These are phyloP conservation scores for Nowickia ferox DNA, from an alignment of 2,888 invertebrate species.

Conservation along the genomic window DNA sequence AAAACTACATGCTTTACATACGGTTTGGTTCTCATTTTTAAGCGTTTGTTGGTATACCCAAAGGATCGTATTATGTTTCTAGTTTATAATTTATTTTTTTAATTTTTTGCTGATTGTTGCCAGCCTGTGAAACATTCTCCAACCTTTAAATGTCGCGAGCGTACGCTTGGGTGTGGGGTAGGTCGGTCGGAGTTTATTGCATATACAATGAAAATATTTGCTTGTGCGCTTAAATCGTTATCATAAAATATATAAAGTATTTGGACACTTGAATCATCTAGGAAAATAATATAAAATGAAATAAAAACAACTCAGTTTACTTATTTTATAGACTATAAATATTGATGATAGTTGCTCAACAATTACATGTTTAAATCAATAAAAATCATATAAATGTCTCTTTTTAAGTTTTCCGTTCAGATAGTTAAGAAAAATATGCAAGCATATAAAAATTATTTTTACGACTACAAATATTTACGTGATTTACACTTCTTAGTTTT, in stretches of 20 bases:
- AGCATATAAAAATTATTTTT: conserved; percentile 28
- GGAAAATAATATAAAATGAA: conserved; percentile 12
- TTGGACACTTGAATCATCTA: conserved; percentile 54
- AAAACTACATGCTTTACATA: conserved; percentile 21
- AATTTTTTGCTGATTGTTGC: conserved; percentile 11
- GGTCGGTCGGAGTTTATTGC: conserved; percentile 9
- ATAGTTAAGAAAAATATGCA: conserved; percentile 10
- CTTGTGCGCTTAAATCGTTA: conserved; percentile 40
- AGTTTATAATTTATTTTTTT: not conserved
- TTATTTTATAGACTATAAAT: conserved; percentile 60
- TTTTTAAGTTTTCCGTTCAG: conserved; percentile 39
- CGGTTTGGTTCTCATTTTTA: conserved; percentile 23
- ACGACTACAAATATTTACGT: conserved; percentile 24
- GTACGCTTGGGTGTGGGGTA: not conserved
- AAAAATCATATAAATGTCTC: conserved; percentile 63
- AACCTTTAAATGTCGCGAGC: not conserved
- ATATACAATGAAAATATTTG: conserved; percentile 6
- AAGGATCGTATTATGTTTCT: conserved; percentile 28
- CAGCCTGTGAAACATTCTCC: conserved; percentile 20
- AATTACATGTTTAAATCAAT: conserved; percentile 67
- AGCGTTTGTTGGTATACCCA: conserved; percentile 38
- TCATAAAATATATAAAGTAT: conserved; percentile 53
- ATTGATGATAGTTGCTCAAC: conserved; percentile 53
- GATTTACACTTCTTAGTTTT: conserved; percentile 22
- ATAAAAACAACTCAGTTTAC: conserved; percentile 26